Evolutionary conservation across 2,797 vertebrate genomes (phyloP), one percentile per base, ranked within the genome.

Genomic region (Eulemur mongoz): DNA sequence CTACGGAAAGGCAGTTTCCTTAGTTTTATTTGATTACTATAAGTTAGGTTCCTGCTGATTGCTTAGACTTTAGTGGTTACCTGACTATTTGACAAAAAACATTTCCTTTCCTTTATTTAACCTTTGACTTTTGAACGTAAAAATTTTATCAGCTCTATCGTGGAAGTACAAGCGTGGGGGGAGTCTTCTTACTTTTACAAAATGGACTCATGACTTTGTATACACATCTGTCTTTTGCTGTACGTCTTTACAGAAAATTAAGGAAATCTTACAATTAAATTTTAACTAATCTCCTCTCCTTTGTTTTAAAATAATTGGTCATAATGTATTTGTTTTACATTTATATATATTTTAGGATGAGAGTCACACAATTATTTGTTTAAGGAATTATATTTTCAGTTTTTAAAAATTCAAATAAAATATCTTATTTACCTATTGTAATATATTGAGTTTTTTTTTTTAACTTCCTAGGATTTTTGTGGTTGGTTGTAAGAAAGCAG

Each of bases 61-160:
- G 93, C 96, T 98, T 94, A 98, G 98, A 98, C 98, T 98, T 99
- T 98, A 99, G 98, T 98, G 98, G 98, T 98, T 99, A 98, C 98
- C 98, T 99, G 98, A 98, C 98, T 98, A 93, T 97, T 99, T 98
- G 98, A 99, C 98, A 98, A 98, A 99, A 99, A 98, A 98, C 98
- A 99, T 99, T 99, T 99, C 99, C 99, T 99, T 99, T 98, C 98
- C 98, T 98, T 98, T 99, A 98, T 99, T 99, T 99, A 99, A 99
- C 99, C 99, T 99, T 98, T 99, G 99, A 99, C 99, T 98, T 69
- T 40, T 96, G 98, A 98, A 98, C 99, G 99, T 99, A 99, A 98
- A 99, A 98, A 97, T 99, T 99, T 99, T 99, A 99, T 99, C 99
- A 98, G 99, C 99, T 98, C 98, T 98, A 85, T 97, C 97, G 98